Conservation (phyloP, 2,113 vertebrate species). For the Myxocyprinus asiaticus region DNA sequence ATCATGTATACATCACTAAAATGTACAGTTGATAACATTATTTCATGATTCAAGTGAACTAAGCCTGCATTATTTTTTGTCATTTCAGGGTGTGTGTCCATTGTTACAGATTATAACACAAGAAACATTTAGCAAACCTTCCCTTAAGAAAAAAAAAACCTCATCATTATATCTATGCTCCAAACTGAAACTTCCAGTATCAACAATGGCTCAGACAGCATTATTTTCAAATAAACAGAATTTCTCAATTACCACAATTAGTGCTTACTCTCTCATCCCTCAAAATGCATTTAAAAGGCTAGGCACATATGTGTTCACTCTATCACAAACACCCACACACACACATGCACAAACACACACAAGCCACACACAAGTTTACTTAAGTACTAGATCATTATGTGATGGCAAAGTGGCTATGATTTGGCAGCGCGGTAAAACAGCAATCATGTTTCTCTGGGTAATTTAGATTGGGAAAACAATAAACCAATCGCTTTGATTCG, state of each 20-base stretch:
- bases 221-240: slow-evolving; percentile 42
- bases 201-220: slow-evolving; percentile 31
- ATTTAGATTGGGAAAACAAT: slow-evolving; percentile 75
- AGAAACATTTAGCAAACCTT: no score
- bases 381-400: slow-evolving; percentile 70
- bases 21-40: no score
- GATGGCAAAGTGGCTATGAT: slow-evolving; percentile 68
- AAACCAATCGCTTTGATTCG: slow-evolving; percentile 71
- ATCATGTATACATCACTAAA: no score
- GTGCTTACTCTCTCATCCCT: not conserved
- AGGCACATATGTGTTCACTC: slow-evolving; percentile 16
- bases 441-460: slow-evolving; percentile 74
- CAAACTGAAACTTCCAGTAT: slow-evolving; percentile 9
- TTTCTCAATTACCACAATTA: slow-evolving; percentile 46
- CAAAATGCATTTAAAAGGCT: slow-evolving; percentile 10
- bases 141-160: not conserved
- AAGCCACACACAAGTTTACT: slow-evolving; percentile 62
- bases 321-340: not conserved
- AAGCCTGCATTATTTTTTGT: no score
- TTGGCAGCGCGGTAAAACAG: slow-evolving; percentile 75
- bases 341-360: slow-evolving; percentile 17
- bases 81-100: no score
- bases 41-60: no score
- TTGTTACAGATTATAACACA: no score
- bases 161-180: slow-evolving; percentile 18